phyloP scores from a whole-genome alignment of 30 jellyfish, hydroid and myxozoan species.

The Hydractinia echinata region DNA sequence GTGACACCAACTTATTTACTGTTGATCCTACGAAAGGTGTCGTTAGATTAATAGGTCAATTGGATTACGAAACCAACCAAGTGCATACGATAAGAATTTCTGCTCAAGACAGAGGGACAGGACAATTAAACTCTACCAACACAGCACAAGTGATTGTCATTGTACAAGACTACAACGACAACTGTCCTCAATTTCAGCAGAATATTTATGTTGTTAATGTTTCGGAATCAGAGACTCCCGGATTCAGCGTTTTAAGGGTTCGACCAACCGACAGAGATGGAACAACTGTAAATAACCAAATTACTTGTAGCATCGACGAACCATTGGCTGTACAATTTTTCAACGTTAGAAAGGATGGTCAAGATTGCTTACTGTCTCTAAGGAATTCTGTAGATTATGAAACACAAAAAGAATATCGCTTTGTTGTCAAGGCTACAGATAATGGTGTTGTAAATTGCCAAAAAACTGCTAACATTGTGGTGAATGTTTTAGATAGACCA shows the following conservation, averaged over 20 bases:
- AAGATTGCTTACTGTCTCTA: neutral
- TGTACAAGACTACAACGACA: conserved; percentile 67
- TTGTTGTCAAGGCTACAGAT: conserved; percentile 38
- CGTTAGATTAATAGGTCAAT: conserved; percentile 25
- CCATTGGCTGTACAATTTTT: conserved; percentile 30
- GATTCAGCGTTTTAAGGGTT: neutral
- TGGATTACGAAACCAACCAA: conserved; percentile 47
- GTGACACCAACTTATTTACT: conserved; percentile 29
- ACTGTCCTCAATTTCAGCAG: conserved; percentile 55
- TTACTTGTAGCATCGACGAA: conserved; percentile 12
- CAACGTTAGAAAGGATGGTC: neutral
- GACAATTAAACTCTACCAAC: neutral
- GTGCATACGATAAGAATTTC: conserved; percentile 35
- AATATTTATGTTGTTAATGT: conserved; percentile 32
- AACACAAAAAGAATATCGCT: conserved; percentile 5
- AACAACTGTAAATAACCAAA: neutral
- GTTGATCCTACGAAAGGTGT: conserved; percentile 43
- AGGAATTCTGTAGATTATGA: conserved; percentile 24
- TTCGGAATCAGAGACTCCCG: conserved; percentile 43
- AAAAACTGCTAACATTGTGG: conserved; percentile 11
- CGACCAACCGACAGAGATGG: neutral
- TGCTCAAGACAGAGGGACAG: conserved; percentile 58
- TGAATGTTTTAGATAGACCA: conserved; percentile 21
- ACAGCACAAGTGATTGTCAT: conserved; percentile 53
- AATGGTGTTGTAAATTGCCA: conserved; percentile 29